A percentile compares a stretch with the other conserved stretches of the same genome.
These are phyloP conservation scores for Ascaphus truei DNA, from an alignment of 2,113 vertebrate species.

Conservation along the genomic window DNA sequence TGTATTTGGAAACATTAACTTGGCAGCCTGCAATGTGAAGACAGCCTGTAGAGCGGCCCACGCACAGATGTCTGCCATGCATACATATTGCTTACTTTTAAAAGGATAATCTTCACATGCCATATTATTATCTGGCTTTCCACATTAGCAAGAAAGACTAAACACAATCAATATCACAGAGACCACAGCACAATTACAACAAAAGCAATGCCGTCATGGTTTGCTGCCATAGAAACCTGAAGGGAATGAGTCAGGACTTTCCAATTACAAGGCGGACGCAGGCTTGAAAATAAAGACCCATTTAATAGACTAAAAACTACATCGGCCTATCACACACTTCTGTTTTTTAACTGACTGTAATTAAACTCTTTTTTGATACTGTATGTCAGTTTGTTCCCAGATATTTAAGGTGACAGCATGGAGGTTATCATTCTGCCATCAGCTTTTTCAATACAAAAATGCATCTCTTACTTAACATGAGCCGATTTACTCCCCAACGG, in stretches of 20 bases:
- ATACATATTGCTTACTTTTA: conserved; percentile 41
- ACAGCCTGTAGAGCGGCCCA: conserved; percentile 37
- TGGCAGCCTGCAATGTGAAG: conserved; percentile 34
- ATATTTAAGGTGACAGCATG: no score
- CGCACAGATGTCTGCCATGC: conserved; percentile 43
- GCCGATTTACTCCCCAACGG: no score
- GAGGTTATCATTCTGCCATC: background rate
- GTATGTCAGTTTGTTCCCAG: no score
- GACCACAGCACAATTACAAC: conserved; percentile 53
- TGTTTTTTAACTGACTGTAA: background rate
- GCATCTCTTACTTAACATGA: no score
- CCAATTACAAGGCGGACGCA: conserved; percentile 32
- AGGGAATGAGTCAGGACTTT: conserved; percentile 54
- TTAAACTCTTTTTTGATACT: no score
- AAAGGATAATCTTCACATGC: conserved; percentile 48
- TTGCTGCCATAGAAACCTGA: conserved; percentile 59
- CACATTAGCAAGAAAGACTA: conserved; percentile 62
- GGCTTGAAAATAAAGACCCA: conserved; percentile 42
- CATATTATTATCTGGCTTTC: conserved; percentile 58
- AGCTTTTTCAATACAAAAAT: no score
- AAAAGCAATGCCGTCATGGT: conserved; percentile 43
- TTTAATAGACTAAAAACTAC: background rate
- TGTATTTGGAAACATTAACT: conserved; percentile 51
- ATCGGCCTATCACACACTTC: background rate
- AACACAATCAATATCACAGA: conserved; percentile 54